Evolutionary conservation across 2,888 invertebrate genomes (phyloP), one percentile per base, ranked within the genome.

Genomic region (Eristalis arbustorum): DNA sequence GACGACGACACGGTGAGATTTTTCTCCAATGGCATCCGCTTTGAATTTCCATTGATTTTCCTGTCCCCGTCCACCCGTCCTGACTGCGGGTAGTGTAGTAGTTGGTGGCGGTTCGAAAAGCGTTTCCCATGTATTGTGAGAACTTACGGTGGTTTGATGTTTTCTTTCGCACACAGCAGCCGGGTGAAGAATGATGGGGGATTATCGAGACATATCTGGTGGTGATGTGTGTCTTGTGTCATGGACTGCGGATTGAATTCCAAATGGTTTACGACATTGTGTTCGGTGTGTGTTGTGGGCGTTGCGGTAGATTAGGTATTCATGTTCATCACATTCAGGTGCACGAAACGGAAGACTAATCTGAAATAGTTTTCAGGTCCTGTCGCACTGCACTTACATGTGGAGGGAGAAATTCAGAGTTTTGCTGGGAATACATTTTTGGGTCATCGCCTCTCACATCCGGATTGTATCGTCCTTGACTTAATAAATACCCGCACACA

Each of bases 181-280:
- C 49, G 8, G 49, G 49, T 49, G 18, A 49, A 49, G 18, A 49
- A 49, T 49, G 49, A 49, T 49, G n/a, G 40, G n/a, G 25, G 64
- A 74, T 66, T 66, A 57, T 49, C 49, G 74, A 4, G 37, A 74
- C 57, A 57, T 66, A 42, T 28, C 66, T 61, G 28, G 49, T 59
- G 40, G 31, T 28, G 59, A 42, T 40, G 59, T 40, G 28, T 67
- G 34, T n/a, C 23, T 10, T 23, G 25, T 49, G 14, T 49, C 25
- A 57, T 18, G 56, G 49, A 49, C 49, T 49, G 2, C 18, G 49
- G 49, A 49, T 49, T n/a, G 49, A 49, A 49, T 49, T n/a, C 49
- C 18, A 18, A 49, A 49, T 49, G 49, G 49, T 49, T 49, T 18
- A 49, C 49, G 49, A 49, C 49, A 49, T 49, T 49, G 49, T 49